A percentile compares a stretch with the other conserved stretches of the same genome.
phyloP scores from a whole-genome alignment of 1,140 invertebrate genomes.

The Trichomalopsis sarcophagae region DNA sequence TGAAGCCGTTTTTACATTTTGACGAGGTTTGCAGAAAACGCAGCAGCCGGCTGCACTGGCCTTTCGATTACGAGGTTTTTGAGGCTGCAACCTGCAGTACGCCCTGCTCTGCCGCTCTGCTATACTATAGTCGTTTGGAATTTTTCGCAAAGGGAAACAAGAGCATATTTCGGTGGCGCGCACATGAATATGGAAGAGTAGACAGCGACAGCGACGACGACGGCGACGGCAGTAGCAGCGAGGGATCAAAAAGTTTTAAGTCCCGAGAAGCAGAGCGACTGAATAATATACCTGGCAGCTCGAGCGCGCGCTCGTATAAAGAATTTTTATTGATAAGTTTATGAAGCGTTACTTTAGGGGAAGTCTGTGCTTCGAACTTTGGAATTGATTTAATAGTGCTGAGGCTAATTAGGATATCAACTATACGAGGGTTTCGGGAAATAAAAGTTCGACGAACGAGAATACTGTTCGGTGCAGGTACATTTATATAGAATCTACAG shows the following conservation, averaged over 20 bases:
- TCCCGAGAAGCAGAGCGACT: not conserved
- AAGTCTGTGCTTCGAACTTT: too few species aligned
- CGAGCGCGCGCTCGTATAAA: not conserved
- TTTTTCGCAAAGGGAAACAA: constrained; percentile 30
- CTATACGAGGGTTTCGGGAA: too few species aligned
- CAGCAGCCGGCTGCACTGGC: not conserved
- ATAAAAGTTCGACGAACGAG: too few species aligned
- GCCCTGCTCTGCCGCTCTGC: too few species aligned
- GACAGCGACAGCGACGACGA: not conserved
- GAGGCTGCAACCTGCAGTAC: too few species aligned
- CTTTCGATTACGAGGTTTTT: not conserved
- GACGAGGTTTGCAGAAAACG: not conserved
- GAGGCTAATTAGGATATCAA: too few species aligned
- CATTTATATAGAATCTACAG: too few species aligned
- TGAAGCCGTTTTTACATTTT: not conserved
- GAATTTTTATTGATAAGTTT: not conserved
- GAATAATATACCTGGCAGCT: not conserved
- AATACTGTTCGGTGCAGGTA: too few species aligned
- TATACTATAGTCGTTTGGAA: not conserved
- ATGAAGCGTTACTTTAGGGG: too few species aligned
- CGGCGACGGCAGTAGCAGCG: not conserved
- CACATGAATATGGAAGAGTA: constrained; percentile 8
- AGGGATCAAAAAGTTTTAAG: not conserved
- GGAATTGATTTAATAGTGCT: too few species aligned
- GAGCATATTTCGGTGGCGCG: not conserved